Percentiles rank a stretch among this genome's conserved stretches.
These are phyloP conservation scores for Heliocidaris tuberculata DNA, from an alignment of 35 echinoderm and acorn worm genomes.

Conservation along the genomic window DNA sequence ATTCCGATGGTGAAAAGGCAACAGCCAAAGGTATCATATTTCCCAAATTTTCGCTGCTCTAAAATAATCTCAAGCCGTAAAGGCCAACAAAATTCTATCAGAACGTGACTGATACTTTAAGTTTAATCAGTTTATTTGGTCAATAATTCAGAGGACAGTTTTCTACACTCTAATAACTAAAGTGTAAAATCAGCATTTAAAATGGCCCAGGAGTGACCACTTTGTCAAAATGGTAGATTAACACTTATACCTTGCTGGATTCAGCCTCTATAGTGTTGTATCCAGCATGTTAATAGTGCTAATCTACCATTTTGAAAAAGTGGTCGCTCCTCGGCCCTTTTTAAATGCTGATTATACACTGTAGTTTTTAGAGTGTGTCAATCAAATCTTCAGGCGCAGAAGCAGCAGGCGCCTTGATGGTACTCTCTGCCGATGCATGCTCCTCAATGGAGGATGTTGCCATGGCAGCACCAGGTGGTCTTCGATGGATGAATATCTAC, in stretches of 20 bases:
- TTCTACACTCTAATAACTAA: background rate
- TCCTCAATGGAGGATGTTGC: background rate
- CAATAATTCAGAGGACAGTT: background rate
- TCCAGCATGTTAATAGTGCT: no score
- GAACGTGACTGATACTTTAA: background rate
- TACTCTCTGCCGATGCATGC: background rate
- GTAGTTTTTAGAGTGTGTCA: background rate
- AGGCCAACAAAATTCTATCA: no score
- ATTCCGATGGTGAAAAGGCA: slow-evolving; percentile 45
- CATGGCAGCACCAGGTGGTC: background rate
- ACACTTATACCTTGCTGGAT: no score
- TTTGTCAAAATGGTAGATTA: no score
- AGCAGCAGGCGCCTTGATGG: background rate
- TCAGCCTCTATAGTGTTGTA: no score
- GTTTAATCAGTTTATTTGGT: background rate
- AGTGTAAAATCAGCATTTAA: no score
- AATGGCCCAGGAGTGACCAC: no score
- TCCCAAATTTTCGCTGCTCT: background rate
- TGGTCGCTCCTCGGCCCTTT: background rate
- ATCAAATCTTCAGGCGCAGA: background rate
- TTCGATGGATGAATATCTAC: slow-evolving; percentile 38
- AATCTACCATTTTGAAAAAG: no score
- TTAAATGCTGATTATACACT: no score
- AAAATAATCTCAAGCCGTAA: background rate
- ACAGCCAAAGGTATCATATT: slow-evolving; percentile 54